Evolutionary conservation across 2,113 vertebrate genomes (phyloP), one percentile per base, ranked within the genome.

Genomic region (Oreocharis arfaki): DNA sequence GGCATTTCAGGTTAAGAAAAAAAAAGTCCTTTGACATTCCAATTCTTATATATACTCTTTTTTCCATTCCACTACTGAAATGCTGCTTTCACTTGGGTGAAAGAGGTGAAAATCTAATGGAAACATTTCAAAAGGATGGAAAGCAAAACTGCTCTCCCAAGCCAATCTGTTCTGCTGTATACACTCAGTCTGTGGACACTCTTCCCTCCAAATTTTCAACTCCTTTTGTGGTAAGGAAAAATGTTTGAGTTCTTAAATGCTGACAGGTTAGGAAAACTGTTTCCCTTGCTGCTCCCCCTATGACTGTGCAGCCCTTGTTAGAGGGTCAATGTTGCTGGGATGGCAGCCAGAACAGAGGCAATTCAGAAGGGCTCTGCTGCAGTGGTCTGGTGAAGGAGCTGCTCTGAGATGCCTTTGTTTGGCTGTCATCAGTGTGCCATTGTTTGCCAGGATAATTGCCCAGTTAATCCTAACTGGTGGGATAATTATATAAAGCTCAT

Each of bases 221-320:
- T 89, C 92, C 69, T 91, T 91, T 82, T 94, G 65, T 84, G 30
- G 69, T 52, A 57, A 91, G 91, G 60, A 87, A 96, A 96, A 95
- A 91, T 81, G 57, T 91, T 93, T 78, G 73, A 74, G 39, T 80
- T 94, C 77, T 82, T 74, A 87, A 89, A 82, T 0, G 35, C 81
- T 91, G 90, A 63, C 91, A 91, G 92, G 84, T 95, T 87, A 95
- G 87, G 92, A 74, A 95, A 96, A 84, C 81, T 89, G 87, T 95
- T 96, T 96, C 81, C 84, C 84, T 95, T 84, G 69, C 52, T 55
- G 84, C 87, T 89, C 64, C 21, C 37, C 47, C 69, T 33, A 4
- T 61, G 68, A 82, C 84, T 96, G 73, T 89, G 89, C 73, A 78
- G 84, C 52, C 75, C 89, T 89, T 96, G 92, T 91, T 78, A 10